Evolutionary conservation across 2,113 vertebrate genomes (phyloP).

Genomic region (Oncorhynchus tshawytscha): DNA sequence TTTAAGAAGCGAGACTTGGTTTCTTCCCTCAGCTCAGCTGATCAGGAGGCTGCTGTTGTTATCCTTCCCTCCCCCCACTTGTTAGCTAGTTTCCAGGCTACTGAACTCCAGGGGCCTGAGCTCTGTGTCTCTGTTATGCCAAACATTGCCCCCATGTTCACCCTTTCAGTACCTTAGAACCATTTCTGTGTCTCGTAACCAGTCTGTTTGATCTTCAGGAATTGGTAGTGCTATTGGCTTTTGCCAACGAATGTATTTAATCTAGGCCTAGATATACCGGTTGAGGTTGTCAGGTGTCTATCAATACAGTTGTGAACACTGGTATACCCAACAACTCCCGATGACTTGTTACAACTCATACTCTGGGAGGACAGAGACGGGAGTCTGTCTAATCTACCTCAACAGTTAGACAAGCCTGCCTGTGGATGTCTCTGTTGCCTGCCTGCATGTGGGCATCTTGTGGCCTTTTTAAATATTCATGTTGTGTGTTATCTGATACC

Average conservation of each 20-base stretch:
- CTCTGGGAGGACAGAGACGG: neutral
- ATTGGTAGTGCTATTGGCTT: no score
- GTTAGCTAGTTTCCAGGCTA: constrained; percentile 29
- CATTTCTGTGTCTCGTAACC: no score
- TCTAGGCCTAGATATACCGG: neutral
- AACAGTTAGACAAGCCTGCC: neutral
- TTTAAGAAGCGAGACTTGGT: neutral
- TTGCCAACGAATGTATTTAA: neutral
- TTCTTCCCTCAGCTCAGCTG: neutral
- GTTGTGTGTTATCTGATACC: constrained; percentile 25
- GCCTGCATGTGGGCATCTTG: constrained; percentile 9
- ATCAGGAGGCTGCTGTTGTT: constrained; percentile 8
- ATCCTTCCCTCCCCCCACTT: neutral
- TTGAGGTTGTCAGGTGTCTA: neutral
- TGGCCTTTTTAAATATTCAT: constrained; percentile 44
- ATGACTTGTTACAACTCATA: no score
- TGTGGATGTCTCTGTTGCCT: neutral
- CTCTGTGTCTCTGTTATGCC: neutral
- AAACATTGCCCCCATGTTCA: neutral
- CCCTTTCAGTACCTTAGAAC: no score
- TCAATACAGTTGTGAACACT: no score
- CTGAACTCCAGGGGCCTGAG: constrained; percentile 14
- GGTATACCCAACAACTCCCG: no score
- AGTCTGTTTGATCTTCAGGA: no score
- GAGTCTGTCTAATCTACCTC: neutral